A percentile compares a stretch with the other conserved stretches of the same genome.
These are phyloP conservation scores for Crossocerus cetratus DNA, from an alignment of 2,888 invertebrate genomes.

Conservation along the genomic window DNA sequence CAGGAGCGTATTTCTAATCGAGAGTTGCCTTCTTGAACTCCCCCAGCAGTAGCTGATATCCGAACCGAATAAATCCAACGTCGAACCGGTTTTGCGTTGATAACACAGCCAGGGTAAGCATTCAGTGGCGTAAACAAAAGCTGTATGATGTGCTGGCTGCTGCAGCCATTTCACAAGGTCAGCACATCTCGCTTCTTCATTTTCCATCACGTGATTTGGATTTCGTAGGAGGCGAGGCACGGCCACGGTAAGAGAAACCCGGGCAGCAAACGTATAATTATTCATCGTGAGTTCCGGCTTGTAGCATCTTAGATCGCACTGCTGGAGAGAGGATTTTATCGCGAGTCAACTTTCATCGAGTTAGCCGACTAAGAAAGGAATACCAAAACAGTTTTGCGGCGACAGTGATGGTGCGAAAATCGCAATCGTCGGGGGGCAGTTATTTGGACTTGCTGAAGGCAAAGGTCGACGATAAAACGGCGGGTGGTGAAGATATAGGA, in stretches of 20 bases:
- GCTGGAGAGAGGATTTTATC: too few species aligned
- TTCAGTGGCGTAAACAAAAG: slow-evolving; percentile 66
- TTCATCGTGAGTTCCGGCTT: neutral
- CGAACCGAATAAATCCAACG: slow-evolving; percentile 69
- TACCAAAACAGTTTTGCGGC: slow-evolving; percentile 16
- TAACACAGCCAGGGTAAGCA: slow-evolving; percentile 50
- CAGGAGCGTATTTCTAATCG: slow-evolving; percentile 56
- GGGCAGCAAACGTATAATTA: neutral
- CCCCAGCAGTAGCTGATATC: slow-evolving; percentile 64
- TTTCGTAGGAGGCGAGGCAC: slow-evolving; percentile 1
- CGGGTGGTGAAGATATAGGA: too few species aligned
- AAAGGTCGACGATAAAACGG: slow-evolving; percentile 30
- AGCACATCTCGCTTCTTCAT: slow-evolving; percentile 24
- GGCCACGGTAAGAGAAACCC: neutral
- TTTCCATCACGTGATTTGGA: slow-evolving; percentile 25
- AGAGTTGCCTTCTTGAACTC: slow-evolving; percentile 69
- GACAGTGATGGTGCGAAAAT: slow-evolving; percentile 13
- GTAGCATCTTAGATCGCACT: neutral
- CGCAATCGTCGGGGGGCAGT: neutral
- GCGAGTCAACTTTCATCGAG: too few species aligned
- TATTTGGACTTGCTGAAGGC: slow-evolving; percentile 4
- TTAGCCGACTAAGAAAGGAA: neutral
- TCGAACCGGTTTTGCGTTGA: slow-evolving; percentile 67
- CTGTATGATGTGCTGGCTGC: slow-evolving; percentile 31
- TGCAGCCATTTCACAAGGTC: slow-evolving; percentile 35